Evolutionary conservation across 2,888 invertebrate species (phyloP).

Genomic region (Melinopterus prodromus): DNA sequence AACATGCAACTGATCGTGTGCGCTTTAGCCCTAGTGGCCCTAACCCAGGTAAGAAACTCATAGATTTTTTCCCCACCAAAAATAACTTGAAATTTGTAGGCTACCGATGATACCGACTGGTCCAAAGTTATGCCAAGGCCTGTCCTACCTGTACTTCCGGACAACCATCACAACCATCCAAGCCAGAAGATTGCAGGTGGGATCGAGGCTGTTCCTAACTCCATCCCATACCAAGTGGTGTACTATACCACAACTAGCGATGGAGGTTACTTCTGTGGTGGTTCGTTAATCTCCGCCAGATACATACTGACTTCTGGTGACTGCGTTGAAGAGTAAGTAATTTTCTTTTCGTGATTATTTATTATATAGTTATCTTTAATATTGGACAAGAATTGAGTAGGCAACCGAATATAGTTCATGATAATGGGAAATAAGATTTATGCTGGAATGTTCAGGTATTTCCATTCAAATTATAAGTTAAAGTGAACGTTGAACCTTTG

Average conservation of each 20-base stretch:
- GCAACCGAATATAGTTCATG: no score
- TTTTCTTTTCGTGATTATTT: no score
- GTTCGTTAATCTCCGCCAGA: slow-evolving; percentile 55
- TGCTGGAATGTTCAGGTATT: no score
- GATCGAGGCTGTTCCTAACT: slow-evolving; percentile 21
- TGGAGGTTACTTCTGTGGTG: slow-evolving; percentile 53
- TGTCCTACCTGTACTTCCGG: slow-evolving; percentile 10
- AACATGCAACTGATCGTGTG: slow-evolving; percentile 10
- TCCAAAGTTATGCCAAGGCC: slow-evolving; percentile 19
- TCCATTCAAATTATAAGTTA: no score
- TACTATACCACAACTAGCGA: slow-evolving; percentile 18
- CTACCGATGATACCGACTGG: slow-evolving; percentile 26
- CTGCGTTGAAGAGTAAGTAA: slow-evolving; percentile 45
- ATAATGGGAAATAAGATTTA: no score
- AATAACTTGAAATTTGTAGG: not conserved
- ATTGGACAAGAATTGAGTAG: no score
- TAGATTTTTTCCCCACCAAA: not conserved
- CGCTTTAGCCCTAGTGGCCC: not conserved
- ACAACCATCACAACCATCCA: not conserved
- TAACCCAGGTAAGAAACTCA: slow-evolving; percentile 15
- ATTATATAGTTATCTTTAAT: no score
- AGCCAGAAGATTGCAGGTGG: slow-evolving; percentile 30
- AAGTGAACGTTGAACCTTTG: no score
- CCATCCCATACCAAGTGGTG: slow-evolving; percentile 31
- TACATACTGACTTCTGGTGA: slow-evolving; percentile 62